A percentile compares a stretch with the other conserved stretches of the same genome.
phyloP scores from a whole-genome alignment of 2,888 invertebrate genomes.

The Trachelus troglodyta region DNA sequence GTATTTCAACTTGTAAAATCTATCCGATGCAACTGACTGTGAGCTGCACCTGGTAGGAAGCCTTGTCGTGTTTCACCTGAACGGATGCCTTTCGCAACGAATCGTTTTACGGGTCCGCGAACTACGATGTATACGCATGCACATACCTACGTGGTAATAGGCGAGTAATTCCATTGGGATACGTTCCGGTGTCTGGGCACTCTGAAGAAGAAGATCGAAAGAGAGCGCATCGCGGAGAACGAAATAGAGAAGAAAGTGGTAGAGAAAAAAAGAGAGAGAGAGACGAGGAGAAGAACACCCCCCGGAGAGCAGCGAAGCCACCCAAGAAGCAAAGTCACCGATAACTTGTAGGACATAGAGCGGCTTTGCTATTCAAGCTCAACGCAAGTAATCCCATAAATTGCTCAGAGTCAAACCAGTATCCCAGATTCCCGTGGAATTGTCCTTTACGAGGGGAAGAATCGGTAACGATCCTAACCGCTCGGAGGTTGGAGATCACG shows the following conservation, averaged over 20 bases:
- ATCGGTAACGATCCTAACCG: too few relatives aligned
- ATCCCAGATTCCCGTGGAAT: not conserved
- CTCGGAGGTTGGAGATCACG: too few relatives aligned
- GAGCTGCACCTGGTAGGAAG: too few relatives aligned
- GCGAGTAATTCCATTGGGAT: conserved; percentile 56
- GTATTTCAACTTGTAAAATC: too few relatives aligned
- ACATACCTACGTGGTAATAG: conserved; percentile 49
- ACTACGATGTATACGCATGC: conserved; percentile 36
- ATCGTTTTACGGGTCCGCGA: conserved; percentile 19
- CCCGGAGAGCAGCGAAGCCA: conserved; percentile 60
- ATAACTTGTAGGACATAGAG: conserved; percentile 59
- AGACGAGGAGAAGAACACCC: conserved; percentile 39
- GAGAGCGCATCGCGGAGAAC: conserved; percentile 9
- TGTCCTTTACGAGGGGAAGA: not conserved
- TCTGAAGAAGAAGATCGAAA: conserved; percentile 22
- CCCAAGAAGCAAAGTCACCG: conserved; percentile 61
- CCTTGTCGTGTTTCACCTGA: conserved; percentile 19
- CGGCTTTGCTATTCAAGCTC: conserved; percentile 40
- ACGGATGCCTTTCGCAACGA: conserved; percentile 12
- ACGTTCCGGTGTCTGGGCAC: conserved; percentile 44
- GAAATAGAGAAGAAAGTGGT: too few relatives aligned
- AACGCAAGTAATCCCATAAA: conserved; percentile 14
- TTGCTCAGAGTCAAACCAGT: not conserved
- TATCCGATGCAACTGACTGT: too few relatives aligned
- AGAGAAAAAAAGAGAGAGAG: not conserved